Percentiles rank a stretch among this genome's conserved stretches.
These are phyloP conservation scores for Tamandua tetradactyla DNA, from an alignment of 2,797 vertebrate species.

Conservation along the genomic window DNA sequence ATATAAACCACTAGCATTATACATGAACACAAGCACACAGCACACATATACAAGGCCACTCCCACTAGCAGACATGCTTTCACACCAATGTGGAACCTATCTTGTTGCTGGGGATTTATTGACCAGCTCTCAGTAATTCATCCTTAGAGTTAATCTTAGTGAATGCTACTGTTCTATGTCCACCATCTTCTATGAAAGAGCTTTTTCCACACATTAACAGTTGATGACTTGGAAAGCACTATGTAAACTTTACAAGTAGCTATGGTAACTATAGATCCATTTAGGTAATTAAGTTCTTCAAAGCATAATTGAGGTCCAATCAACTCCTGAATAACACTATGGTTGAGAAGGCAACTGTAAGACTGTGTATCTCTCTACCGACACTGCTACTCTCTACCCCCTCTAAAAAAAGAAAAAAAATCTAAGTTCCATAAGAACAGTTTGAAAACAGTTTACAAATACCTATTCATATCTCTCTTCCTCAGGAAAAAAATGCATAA, in stretches of 20 bases:
- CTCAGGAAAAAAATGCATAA: not conserved
- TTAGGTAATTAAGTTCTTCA: not conserved
- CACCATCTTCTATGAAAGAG: not conserved
- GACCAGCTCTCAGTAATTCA: not conserved
- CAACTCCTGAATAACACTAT: not conserved
- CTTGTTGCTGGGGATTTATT: not conserved
- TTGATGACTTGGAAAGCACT: not conserved
- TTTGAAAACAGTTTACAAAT: not conserved
- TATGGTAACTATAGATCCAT: not conserved
- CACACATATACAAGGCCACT: accelerated
- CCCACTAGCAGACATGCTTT: too few species aligned
- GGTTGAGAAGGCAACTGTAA: not conserved
- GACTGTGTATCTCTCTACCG: not conserved
- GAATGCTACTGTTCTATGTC: not conserved
- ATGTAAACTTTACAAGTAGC: not conserved
- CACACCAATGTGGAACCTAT: not conserved
- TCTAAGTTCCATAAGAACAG: not conserved
- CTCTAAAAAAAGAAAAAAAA: not conserved
- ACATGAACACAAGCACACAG: not conserved
- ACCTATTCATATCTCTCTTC: not conserved
- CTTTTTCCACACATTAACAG: not conserved
- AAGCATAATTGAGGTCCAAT: not conserved
- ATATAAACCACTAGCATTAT: not conserved
- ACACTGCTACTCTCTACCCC: not conserved
- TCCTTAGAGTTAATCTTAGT: not conserved